A percentile compares a stretch with the other conserved stretches of the same genome.
Conservation (phyloP, 2,888 invertebrate species). For the Dasysyrphus albostriatus region DNA sequence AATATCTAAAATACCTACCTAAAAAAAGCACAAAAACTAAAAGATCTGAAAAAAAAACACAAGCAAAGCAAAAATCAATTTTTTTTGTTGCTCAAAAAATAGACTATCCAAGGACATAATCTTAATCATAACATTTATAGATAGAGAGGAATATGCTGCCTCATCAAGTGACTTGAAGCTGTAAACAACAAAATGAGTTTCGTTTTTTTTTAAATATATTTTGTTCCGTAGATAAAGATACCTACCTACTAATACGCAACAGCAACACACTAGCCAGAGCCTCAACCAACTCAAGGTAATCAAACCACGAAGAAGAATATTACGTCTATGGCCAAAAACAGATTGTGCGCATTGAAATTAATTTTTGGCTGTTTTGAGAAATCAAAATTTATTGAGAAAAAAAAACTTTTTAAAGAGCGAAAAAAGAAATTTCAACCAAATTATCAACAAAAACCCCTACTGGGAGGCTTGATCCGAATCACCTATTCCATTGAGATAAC, state of each 20-base stretch:
- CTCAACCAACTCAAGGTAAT: constrained; percentile 66
- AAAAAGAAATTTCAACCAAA: constrained; percentile 44
- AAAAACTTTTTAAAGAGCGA: neutral
- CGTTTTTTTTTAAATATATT: constrained; percentile 11
- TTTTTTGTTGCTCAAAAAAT: constrained; percentile 42
- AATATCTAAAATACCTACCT: neutral
- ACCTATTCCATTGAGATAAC: constrained; percentile 3
- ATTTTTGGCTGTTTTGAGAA: constrained; percentile 30
- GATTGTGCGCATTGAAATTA: constrained; percentile 36
- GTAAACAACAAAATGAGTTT: constrained; percentile 20
- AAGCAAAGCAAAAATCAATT: constrained; percentile 4
- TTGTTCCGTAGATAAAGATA: constrained; percentile 55
- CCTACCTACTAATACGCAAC: constrained; percentile 55
- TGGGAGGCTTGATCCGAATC: neutral
- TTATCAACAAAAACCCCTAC: neutral
- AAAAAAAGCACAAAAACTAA: neutral
- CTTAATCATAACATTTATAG: constrained; percentile 24
- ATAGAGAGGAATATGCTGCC: constrained; percentile 4
- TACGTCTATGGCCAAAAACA: constrained; percentile 23
- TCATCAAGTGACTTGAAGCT: constrained; percentile 6
- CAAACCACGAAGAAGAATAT: constrained; percentile 55
- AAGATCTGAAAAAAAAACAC: constrained; percentile 5
- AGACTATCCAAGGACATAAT: constrained; percentile 58
- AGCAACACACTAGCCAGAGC: constrained; percentile 47
- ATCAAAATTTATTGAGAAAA: constrained; percentile 10